Evolutionary conservation across 2,797 vertebrate species (phyloP).

Genomic region (Notolabrus celidotus): DNA sequence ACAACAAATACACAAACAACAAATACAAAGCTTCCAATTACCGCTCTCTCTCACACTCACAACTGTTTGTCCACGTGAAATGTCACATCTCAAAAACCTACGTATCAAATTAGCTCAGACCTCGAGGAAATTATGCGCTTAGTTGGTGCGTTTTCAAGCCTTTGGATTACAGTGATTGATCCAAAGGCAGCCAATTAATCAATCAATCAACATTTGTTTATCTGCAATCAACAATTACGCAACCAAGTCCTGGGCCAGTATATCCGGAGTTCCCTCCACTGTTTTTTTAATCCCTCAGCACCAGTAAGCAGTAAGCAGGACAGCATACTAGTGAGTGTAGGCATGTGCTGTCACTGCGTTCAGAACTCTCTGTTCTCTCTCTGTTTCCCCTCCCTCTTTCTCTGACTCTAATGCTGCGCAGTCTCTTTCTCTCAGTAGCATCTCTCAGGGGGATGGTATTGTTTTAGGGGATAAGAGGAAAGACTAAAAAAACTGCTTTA

Average conservation of each 20-base stretch:
- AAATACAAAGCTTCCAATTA: no score
- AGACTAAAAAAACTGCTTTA: slow-evolving; percentile 15
- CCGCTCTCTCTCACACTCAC: not conserved
- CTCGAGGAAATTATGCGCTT: not conserved
- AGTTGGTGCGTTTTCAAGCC: not conserved
- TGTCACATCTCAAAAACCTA: not conserved
- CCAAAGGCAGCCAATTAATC: not conserved
- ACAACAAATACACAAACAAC: no score
- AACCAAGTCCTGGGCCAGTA: not conserved
- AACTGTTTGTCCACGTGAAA: not conserved
- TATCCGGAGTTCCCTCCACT: not conserved
- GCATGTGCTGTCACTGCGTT: not conserved
- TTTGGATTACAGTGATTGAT: slow-evolving; percentile 8
- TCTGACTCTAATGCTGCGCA: slow-evolving; percentile 16
- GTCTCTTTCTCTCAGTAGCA: slow-evolving; percentile 6
- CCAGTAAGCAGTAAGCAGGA: not conserved
- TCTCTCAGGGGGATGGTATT: slow-evolving; percentile 36
- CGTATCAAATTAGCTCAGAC: slow-evolving; percentile 5
- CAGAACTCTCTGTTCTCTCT: slow-evolving; percentile 13
- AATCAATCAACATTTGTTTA: not conserved
- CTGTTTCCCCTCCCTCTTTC: slow-evolving; percentile 8
- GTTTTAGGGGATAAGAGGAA: slow-evolving; percentile 41
- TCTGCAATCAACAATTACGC: not conserved
- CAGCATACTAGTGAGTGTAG: not conserved
- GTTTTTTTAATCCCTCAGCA: not conserved